Conservation (phyloP, 2,888 invertebrate genomes). For the Ormia ochracea region DNA sequence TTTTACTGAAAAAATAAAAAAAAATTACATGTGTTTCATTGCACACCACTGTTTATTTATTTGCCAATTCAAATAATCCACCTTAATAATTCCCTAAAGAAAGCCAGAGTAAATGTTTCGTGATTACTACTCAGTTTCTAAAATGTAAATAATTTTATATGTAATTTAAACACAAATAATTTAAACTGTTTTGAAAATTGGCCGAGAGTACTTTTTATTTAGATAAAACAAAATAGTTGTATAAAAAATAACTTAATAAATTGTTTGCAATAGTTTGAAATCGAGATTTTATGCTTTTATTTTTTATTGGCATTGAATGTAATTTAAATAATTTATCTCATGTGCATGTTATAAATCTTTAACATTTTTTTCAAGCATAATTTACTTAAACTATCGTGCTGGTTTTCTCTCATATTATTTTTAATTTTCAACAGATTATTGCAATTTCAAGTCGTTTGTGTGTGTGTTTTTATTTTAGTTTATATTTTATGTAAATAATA, state of each 20-base stretch:
- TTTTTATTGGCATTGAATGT: conserved; percentile 31
- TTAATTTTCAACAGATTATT: conserved; percentile 54
- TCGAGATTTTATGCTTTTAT: background rate
- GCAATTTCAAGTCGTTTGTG: conserved; percentile 20
- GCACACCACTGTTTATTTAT: too few species aligned
- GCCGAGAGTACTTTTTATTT: conserved; percentile 1
- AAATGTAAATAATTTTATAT: too few species aligned
- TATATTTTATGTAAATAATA: conserved; percentile 51
- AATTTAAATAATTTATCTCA: conserved; percentile 50
- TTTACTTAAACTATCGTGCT: conserved; percentile 17
- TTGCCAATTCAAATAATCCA: too few species aligned
- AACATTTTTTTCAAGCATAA: background rate
- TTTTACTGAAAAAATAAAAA: too few species aligned
- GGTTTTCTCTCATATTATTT: conserved; percentile 44
- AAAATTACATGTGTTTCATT: too few species aligned
- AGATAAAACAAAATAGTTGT: background rate
- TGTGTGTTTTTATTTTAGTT: background rate
- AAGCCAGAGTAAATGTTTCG: too few species aligned
- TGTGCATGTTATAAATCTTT: conserved; percentile 40
- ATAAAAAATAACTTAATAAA: conserved; percentile 23
- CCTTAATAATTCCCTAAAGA: too few species aligned
- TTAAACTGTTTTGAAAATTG: too few species aligned
- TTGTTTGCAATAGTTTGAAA: conserved; percentile 8
- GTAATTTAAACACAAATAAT: too few species aligned
- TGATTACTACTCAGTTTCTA: too few species aligned